phyloP scores from a whole-genome alignment of 2,113 vertebrate genomes.

The Brachypteracias leptosomus region DNA sequence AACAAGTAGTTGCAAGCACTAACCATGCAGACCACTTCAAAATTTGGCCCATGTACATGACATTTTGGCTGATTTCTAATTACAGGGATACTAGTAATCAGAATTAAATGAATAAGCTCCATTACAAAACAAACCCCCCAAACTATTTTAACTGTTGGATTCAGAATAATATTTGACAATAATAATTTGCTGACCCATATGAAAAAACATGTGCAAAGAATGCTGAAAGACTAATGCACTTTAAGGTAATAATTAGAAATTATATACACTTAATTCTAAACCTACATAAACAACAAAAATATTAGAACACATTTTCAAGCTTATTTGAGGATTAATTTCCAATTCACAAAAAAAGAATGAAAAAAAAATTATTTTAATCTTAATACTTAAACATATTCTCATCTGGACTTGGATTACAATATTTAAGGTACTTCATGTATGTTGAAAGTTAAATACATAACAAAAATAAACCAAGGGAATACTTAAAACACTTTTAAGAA shows the following conservation, averaged over 20 bases:
- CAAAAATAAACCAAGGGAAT: not conserved
- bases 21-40: not conserved
- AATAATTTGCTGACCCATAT: not conserved
- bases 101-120: not conserved
- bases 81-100: not conserved
- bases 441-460: not conserved
- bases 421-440: not conserved
- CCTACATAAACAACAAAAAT: not conserved
- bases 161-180: not conserved
- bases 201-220: not conserved
- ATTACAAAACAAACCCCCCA: not conserved
- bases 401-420: not conserved
- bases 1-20: not conserved
- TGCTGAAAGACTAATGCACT: not conserved
- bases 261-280: slow-evolving; percentile 1
- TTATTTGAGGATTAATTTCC: not conserved
- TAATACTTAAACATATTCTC: not conserved
- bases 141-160: not conserved
- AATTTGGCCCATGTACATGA: not conserved
- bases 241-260: not conserved
- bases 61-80: not conserved
- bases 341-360: not conserved
- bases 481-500: not conserved
- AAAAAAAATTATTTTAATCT: not conserved
- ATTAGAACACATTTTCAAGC: not conserved